Base-by-base conservation (phyloP, 2,888 invertebrate genomes). In the Nipponacmea schrenckii region DNA sequence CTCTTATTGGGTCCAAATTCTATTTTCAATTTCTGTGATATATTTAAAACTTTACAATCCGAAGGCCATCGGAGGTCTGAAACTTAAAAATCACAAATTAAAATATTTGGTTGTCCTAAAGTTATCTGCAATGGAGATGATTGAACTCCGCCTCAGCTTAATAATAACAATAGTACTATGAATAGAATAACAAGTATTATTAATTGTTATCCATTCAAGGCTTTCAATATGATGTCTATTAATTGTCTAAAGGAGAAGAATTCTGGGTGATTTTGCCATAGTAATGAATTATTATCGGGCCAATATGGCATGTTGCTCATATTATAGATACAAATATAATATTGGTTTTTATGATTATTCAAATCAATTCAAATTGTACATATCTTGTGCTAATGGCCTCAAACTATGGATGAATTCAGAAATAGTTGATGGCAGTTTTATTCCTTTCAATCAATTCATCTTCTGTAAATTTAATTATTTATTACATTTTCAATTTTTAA, bases 321-420 rank as follows among this genome's bases (percentile, higher is more conserved):
- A 56, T 56, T 56, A 56, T 56, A 56, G 56, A 24, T 24, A 56
- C 10, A 24, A 56, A 24, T 56, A 56, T 56, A 56, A 24, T 56
- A 20, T 56, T 56, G 56, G 56, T 56, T 56, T 56, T 56, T 56
- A 56, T 56, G 39, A 39, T 39, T 39, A 39, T 56, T 56, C 10
- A 56, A 56, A 56, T 56, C 20, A 56, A 56, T 24, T 20, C 20
- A 56, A 56, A 56, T 56, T 56, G 56, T 56, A 56, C 56, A 56
- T 56, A 56, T 56, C 56, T 56, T 56, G 56, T 56, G 56, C 56
- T 56, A 48, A 56, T 56, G 56, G 56, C 56, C 56, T 56, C 39
- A 8, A 24, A 56, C 56, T 56, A 56, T 56, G 20, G 56, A 56
- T 24, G 24, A 39, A 5, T 39, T 39, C 39, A 14, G 56, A 56